Percentiles rank a stretch among this genome's conserved stretches.
These are phyloP conservation scores for Pseudomugil gertrudae DNA, from an alignment of 2,797 vertebrate species.

Conservation along the genomic window DNA sequence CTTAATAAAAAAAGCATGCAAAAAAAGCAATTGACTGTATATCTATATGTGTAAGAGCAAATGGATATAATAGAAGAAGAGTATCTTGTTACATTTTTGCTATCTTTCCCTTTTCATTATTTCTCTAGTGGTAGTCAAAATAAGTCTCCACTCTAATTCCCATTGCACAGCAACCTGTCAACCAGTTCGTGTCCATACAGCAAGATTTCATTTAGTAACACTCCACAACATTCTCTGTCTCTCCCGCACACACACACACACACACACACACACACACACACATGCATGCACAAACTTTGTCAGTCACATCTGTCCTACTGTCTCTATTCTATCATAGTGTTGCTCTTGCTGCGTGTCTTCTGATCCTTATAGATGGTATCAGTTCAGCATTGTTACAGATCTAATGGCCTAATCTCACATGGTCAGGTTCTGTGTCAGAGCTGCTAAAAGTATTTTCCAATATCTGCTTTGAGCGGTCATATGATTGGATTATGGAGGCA, in stretches of 20 bases:
- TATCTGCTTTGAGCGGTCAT: constrained; percentile 47
- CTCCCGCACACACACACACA: constrained; percentile 5
- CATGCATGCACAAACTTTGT: constrained; percentile 1
- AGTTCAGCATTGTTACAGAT: constrained; percentile 42
- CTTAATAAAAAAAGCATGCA: constrained; percentile 21
- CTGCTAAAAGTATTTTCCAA: constrained; percentile 49
- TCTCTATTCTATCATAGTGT: constrained; percentile 9
- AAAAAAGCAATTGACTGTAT: constrained; percentile 7
- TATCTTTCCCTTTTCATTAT: constrained; percentile 59
- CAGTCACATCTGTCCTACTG: constrained; percentile 2
- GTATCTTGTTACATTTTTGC: constrained; percentile 49
- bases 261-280: constrained; percentile 1
- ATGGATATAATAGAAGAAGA: constrained; percentile 26
- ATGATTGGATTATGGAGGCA: constrained; percentile 66
- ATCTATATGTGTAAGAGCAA: not conserved
- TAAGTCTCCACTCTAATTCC: constrained; percentile 41
- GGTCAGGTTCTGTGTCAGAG: constrained; percentile 14
- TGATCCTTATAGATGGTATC: constrained; percentile 37
- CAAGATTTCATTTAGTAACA: constrained; percentile 36
- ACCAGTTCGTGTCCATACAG: constrained; percentile 32
- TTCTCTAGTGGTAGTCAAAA: constrained; percentile 47
- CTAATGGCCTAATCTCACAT: constrained; percentile 45
- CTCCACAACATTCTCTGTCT: not conserved
- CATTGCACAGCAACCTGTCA: constrained; percentile 40
- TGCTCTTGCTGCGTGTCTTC: constrained; percentile 15